Evolutionary conservation across 2,797 vertebrate species (phyloP), one percentile per base, ranked within the genome.

Genomic region (Bovichtus variegatus): DNA sequence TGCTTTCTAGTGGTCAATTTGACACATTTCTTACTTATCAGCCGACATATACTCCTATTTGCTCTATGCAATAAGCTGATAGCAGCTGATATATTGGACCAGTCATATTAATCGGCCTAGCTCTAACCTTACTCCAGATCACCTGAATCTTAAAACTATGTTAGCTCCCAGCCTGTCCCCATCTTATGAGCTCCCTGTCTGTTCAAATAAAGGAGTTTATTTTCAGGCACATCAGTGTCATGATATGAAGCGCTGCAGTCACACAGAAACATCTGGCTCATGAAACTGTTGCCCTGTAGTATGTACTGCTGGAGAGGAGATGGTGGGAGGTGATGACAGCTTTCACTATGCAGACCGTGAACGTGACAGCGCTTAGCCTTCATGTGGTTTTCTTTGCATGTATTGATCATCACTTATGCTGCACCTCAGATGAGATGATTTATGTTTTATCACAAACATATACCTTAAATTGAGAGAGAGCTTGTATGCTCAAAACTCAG

Each of bases 281-380:
- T 80, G 21, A 50, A 57, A 21, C 53, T 27, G 43, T 55, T 74
- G 38, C 50, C 47, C 25, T 29, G 44, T 62, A n/a, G 27, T 70
- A 13, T 57, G 21, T 3, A n/a, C 41, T 36, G 61, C 36, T 66
- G 62, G 18, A 60, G 19, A 71, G 54, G 57, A 75, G 51, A 49
- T 57, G 19, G 76, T 55, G 62, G 66, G 63, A 79, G 61, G 53
- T 64, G 66, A 71, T 34, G 55, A 78, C 43, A 55, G 65, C 59
- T 43, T 34, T 57, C 41, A 13, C 25, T 29, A 6, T 63, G 15
- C 18, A 71, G 47, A 63, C 16, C 31, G 75, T 50, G 27, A 41
- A 50, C 36, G 16, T 65, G 36, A 51, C 51, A 54, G 44, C 3
- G n/a, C n/a, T 46, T 44, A 53, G 1, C 31, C 43, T 61, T 18